These are phyloP conservation scores for Phrynocephalus guinanensis DNA, from an alignment of 2,797 vertebrate genomes.

Conservation along the genomic window DNA sequence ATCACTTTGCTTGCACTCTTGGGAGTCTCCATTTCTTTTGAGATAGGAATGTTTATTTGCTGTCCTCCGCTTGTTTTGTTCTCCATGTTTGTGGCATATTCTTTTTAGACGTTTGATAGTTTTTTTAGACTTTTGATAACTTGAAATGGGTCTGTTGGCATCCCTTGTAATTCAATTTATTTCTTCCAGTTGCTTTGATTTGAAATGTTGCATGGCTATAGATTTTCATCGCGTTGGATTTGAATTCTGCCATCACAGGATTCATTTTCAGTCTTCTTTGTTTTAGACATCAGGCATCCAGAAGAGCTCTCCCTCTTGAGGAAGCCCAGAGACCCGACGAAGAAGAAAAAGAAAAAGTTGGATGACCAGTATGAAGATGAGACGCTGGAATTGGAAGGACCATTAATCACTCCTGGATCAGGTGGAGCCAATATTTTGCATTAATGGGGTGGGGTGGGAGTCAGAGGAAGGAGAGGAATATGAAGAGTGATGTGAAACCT, in stretches of 20 bases:
- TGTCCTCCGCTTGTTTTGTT: too few species aligned
- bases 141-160: too few species aligned
- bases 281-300: constrained; percentile 94
- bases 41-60: too few species aligned
- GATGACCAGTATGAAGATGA: constrained; percentile 91
- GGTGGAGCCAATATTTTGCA: constrained; percentile 77
- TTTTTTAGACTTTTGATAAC: too few species aligned
- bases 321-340: constrained; percentile 96
- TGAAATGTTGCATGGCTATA: too few species aligned
- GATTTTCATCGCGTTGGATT: not conserved
- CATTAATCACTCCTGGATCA: constrained; percentile 94
- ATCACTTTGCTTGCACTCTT: too few species aligned
- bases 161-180: too few species aligned
- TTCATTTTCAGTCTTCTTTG: constrained; percentile 1
- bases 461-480: not conserved
- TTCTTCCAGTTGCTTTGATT: too few species aligned
- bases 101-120: too few species aligned
- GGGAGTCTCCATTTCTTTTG: too few species aligned
- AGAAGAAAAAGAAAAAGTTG: constrained; percentile 98
- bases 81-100: too few species aligned
- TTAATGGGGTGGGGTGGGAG: not conserved
- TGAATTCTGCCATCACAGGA: constrained; percentile 13
- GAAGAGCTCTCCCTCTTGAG: constrained; percentile 97
- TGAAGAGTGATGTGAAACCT: not conserved
- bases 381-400: constrained; percentile 91